These are phyloP conservation scores for Dynastes tityus DNA, from an alignment of 2,888 invertebrate genomes.

Conservation along the genomic window DNA sequence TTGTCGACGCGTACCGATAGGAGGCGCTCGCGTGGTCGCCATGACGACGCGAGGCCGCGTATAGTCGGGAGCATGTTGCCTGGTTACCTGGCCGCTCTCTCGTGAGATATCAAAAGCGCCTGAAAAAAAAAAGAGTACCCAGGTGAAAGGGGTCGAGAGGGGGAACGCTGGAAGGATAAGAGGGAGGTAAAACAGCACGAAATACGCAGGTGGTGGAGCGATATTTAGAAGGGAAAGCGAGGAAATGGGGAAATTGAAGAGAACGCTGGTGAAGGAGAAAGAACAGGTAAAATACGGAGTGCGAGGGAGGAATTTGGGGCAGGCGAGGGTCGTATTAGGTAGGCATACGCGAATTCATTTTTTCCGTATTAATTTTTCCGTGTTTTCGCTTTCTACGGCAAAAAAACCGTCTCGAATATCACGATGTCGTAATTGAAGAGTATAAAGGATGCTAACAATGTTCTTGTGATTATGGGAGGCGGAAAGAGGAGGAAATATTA, in stretches of 20 bases:
- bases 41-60: slow-evolving; percentile 4
- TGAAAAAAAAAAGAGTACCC: slow-evolving; percentile 3
- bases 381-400: not conserved
- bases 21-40: slow-evolving; percentile 16
- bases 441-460: not conserved
- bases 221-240: not conserved
- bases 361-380: not conserved
- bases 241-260: not conserved
- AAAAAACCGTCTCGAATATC: not conserved
- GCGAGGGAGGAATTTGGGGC: not conserved
- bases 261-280: not conserved
- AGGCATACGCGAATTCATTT: slow-evolving; percentile 10
- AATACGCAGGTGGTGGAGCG: slow-evolving; percentile 6
- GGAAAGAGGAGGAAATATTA: too few species aligned
- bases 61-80: slow-evolving; percentile 15
- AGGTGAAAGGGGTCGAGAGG: slow-evolving; percentile 14
- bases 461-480: too few species aligned
- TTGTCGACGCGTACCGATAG: slow-evolving; percentile 17
- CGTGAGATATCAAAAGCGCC: slow-evolving; percentile 15
- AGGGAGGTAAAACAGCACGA: not conserved
- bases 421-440: not conserved
- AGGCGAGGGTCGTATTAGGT: not conserved
- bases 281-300: not conserved
- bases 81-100: slow-evolving; percentile 21
- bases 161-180: not conserved